Base-by-base conservation (phyloP, 2,797 vertebrate species). In the Coccyzus lansbergi region DNA sequence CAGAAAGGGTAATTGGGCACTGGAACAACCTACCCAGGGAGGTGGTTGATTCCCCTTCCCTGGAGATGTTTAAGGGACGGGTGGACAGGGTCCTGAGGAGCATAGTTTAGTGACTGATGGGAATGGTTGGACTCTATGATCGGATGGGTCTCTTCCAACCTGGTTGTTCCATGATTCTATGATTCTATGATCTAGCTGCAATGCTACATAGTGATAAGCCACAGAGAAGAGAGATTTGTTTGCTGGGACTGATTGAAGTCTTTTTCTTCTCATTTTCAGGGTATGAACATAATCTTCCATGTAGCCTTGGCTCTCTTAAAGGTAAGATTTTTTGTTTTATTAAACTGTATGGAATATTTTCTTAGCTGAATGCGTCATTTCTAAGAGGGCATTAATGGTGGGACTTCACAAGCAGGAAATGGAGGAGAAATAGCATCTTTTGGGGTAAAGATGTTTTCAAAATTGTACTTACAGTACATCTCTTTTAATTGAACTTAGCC, bases 301-400 rank as follows among this genome's bases (percentile, higher is more conserved):
- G 99, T 99, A 78, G 99, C 99, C 26, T 98, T 99, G 98, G 99
- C 99, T 93, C 98, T 99, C 70, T 97, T 99, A 71, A 99, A 99
- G 98, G 99, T 99, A 97, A 15, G 8, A 0, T 0, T 9, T 72
- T 34, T 36, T 17, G 21, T 83, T 88, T n/a, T 78, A 55, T 79
- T 88, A 89, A 89, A 70, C 5, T 75, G 7, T 62, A 6, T 55
- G 29, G 58, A 46, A 13, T 72, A 33, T 91, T 58, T 93, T 86
- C 42, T 74, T 70, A 42, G 17, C 7, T 63, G 60, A 36, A 67
- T 70, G 17, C 70, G 31, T 58, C 8, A 7, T 34, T 40, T 53
- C 38, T 71, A 58, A 89, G 31, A 49, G 68, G 85, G 44, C 31
- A 49, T 11, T 28, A 64, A 34, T 24, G 67, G 6, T 31, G 12